Conservation (phyloP, 1,140 invertebrate species). For the Littorina saxatilis region DNA sequence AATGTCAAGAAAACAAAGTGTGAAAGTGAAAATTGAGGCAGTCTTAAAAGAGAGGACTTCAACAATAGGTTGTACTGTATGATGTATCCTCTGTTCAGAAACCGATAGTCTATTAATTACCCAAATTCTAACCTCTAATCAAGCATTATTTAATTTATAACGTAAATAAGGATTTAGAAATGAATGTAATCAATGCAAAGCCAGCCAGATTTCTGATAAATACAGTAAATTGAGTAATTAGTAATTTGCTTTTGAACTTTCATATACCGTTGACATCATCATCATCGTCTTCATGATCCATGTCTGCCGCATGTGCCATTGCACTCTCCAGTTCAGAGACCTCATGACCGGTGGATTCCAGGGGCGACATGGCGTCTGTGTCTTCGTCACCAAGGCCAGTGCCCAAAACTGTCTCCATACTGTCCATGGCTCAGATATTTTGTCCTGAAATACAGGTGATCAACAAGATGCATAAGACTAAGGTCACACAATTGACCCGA, state of each 20-base stretch:
- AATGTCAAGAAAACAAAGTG: no score
- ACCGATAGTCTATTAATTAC: no score
- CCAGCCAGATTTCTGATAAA: background rate
- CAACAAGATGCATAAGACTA: background rate
- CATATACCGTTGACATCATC: conserved; percentile 12
- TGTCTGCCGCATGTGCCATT: conserved; percentile 2
- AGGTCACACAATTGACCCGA: no score
- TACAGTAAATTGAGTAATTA: background rate
- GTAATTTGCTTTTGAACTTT: background rate
- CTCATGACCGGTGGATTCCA: background rate
- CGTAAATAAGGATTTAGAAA: no score
- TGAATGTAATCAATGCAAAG: no score
- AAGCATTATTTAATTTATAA: no score
- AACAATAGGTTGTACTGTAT: no score
- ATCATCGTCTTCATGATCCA: conserved; percentile 22
- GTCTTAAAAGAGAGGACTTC: no score
- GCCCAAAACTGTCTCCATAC: conserved; percentile 15
- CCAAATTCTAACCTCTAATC: no score
- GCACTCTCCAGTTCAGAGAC: conserved; percentile 20
- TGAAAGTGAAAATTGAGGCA: no score
- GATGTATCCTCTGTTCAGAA: no score
- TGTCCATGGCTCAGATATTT: conserved; percentile 21
- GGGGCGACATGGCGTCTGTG: conserved; percentile 3
- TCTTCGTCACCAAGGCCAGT: conserved; percentile 3
- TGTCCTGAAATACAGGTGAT: background rate